phyloP scores from a whole-genome alignment of 2,797 vertebrate species.

The Pteropus rufus region DNA sequence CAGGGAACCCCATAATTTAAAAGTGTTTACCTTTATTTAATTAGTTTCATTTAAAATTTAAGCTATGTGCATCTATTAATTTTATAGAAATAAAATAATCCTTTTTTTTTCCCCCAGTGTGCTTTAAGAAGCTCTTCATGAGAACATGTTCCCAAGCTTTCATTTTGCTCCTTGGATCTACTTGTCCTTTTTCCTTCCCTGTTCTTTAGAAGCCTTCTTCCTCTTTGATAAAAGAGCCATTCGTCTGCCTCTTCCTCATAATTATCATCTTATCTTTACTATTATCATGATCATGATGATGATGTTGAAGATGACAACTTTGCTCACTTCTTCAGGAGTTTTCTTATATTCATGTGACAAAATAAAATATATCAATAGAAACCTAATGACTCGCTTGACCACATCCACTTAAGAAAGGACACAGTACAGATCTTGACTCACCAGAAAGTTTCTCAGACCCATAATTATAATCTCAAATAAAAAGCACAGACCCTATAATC shows the following conservation, averaged over 20 bases:
- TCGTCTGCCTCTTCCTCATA: background rate
- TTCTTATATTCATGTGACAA: background rate
- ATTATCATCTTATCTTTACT: background rate
- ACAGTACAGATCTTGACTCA: background rate
- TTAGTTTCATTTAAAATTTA: background rate
- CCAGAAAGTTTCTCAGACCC: background rate
- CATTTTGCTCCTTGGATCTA: background rate
- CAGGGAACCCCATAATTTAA: background rate
- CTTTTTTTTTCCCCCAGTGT: background rate
- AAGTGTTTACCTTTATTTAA: background rate
- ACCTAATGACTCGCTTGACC: background rate
- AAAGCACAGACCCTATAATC: background rate
- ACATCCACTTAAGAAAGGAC: background rate
- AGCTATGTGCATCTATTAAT: background rate
- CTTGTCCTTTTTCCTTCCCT: background rate
- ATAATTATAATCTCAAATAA: conserved; percentile 11
- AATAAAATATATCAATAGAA: background rate
- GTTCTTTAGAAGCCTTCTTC: background rate
- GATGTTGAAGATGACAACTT: background rate
- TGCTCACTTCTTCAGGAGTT: background rate
- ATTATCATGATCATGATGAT: background rate
- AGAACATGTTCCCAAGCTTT: background rate
- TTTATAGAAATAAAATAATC: background rate
- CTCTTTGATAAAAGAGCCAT: background rate
- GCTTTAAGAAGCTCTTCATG: background rate